phyloP scores from a whole-genome alignment of 2,888 invertebrate genomes.

The Gnatocerus cornutus region DNA sequence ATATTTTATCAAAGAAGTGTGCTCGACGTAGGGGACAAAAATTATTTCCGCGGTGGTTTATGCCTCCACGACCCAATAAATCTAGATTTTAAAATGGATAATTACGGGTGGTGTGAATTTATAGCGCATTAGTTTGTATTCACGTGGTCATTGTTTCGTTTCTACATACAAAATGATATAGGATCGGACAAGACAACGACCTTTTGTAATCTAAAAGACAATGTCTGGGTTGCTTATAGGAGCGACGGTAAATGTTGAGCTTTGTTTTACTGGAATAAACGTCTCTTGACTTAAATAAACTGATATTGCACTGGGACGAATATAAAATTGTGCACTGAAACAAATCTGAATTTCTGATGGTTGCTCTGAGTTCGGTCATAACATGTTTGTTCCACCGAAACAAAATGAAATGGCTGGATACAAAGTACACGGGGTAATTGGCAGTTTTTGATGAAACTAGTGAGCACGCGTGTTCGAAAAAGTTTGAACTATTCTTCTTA shows the following conservation, averaged over 20 bases:
- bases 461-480: no score
- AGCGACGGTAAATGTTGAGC: conserved; percentile 52
- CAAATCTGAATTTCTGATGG: no score
- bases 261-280: conserved; percentile 52
- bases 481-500: no score
- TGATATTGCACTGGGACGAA: conserved; percentile 43
- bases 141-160: conserved; percentile 54
- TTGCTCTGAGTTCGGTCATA: no score
- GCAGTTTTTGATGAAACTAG: no score
- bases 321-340: not conserved
- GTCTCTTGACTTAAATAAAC: conserved; percentile 51
- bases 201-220: conserved; percentile 55
- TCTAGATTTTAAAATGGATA: conserved; percentile 41
- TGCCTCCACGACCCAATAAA: conserved; percentile 38
- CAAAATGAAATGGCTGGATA: no score
- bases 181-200: conserved; percentile 55
- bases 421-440: no score
- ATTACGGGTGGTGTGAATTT: conserved; percentile 31
- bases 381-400: no score
- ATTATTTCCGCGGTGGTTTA: conserved; percentile 51
- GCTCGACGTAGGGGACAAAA: conserved; percentile 35
- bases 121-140: conserved; percentile 39
- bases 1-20: conserved; percentile 32
- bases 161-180: conserved; percentile 52
- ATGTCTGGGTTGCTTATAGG: conserved; percentile 55